Percentiles rank a stretch among this genome's conserved stretches.
Evolutionary conservation across 2,888 invertebrate genomes (phyloP).

Genomic region (Catotricha subobsoleta): DNA sequence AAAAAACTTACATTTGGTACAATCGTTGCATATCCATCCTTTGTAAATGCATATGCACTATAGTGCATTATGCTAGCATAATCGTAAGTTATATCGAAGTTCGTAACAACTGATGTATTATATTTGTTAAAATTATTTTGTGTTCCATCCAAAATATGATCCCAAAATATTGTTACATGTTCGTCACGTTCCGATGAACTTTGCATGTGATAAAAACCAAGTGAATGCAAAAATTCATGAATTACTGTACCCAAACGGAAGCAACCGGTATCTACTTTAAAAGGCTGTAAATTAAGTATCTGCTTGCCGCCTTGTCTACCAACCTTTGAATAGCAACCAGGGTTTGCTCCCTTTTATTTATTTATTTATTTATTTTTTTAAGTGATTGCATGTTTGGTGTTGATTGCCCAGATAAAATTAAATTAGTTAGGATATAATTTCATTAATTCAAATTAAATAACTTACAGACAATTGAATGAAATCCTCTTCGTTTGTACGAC

Average conservation of each 20-base stretch:
- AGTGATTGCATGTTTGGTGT: no score
- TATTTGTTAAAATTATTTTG: constrained; percentile 52
- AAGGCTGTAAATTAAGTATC: constrained; percentile 18
- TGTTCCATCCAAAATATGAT: constrained; percentile 32
- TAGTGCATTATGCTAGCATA: constrained; percentile 70
- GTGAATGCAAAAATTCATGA: constrained; percentile 56
- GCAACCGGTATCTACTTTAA: constrained; percentile 20
- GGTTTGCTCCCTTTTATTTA: constrained; percentile 38
- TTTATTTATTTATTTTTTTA: no score
- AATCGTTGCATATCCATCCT: constrained; percentile 49
- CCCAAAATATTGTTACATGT: constrained; percentile 10
- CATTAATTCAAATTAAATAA: neutral
- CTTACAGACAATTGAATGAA: constrained; percentile 5
- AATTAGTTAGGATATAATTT: no score
- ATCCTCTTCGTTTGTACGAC: constrained; percentile 26
- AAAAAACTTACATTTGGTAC: constrained; percentile 37
- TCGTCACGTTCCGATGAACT: constrained; percentile 40
- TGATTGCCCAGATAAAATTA: neutral
- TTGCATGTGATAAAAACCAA: constrained; percentile 67
- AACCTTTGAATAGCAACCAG: constrained; percentile 62
- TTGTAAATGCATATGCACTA: constrained; percentile 49
- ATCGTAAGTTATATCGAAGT: constrained; percentile 51
- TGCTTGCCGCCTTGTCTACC: constrained; percentile 34
- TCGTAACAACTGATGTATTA: constrained; percentile 33
- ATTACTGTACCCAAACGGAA: constrained; percentile 37